Conservation (phyloP, 2,113 vertebrate genomes). For the Syngnathus floridae region DNA sequence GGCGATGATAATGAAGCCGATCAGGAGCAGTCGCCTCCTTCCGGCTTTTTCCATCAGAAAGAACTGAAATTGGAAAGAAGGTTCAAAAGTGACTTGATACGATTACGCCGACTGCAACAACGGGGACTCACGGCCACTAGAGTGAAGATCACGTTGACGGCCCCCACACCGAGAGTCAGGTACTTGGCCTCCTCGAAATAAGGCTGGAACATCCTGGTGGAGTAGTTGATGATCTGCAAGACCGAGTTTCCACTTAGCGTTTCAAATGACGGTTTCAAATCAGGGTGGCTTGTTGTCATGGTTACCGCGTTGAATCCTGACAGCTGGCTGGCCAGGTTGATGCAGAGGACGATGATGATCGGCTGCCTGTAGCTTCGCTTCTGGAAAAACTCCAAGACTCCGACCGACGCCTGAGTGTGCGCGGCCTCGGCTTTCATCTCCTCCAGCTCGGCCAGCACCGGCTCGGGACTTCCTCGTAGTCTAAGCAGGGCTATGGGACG, state of each 20-base stretch:
- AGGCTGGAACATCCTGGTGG: slow-evolving; percentile 62
- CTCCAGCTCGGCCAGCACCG: slow-evolving; percentile 55
- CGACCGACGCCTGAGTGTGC: slow-evolving; percentile 52
- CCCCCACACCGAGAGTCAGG: slow-evolving; percentile 60
- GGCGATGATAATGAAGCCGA: slow-evolving; percentile 55
- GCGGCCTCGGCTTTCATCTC: slow-evolving; percentile 66
- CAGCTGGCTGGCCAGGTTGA: slow-evolving; percentile 59
- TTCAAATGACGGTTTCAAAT: neutral
- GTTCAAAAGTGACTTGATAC: neutral
- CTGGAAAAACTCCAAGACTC: slow-evolving; percentile 62
- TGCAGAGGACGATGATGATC: slow-evolving; percentile 58
- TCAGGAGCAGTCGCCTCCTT: slow-evolving; percentile 57
- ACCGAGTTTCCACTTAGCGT: no score
- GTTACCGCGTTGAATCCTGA: slow-evolving; percentile 66
- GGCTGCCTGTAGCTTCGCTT: slow-evolving; percentile 59
- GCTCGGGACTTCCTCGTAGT: slow-evolving; percentile 46
- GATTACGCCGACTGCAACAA: neutral
- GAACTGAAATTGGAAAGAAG: slow-evolving; percentile 44
- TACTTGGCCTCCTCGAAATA: slow-evolving; percentile 60
- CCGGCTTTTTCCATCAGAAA: slow-evolving; percentile 62
- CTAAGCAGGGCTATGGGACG: slow-evolving; percentile 51
- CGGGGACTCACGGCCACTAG: slow-evolving; percentile 57
- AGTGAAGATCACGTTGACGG: slow-evolving; percentile 65
- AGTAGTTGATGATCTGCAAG: slow-evolving; percentile 70
- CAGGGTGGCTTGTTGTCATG: neutral